Evolutionary conservation across 2,888 invertebrate species (phyloP).

Genomic region (Drosophila quinaria): DNA sequence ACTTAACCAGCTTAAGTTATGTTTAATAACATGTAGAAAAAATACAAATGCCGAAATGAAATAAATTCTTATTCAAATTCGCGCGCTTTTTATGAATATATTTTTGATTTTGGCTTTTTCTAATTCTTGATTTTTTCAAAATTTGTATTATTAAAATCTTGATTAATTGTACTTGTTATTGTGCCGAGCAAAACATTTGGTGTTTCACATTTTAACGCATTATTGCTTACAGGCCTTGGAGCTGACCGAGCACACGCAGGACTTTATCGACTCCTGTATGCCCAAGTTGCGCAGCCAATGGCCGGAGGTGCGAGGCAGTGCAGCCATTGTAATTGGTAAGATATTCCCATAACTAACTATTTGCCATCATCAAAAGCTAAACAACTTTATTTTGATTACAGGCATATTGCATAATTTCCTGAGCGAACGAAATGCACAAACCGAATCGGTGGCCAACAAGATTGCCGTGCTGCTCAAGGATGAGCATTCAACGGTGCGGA

Average conservation of each 20-base stretch:
- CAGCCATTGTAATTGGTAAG: conserved; percentile 85
- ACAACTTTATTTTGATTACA: conserved; percentile 21
- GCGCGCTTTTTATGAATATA: too few species aligned
- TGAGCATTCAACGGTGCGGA: conserved; percentile 82
- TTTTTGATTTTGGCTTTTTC: too few species aligned
- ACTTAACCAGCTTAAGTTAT: too few species aligned
- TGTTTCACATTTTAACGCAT: not conserved
- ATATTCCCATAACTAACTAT: not conserved
- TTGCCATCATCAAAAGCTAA: not conserved
- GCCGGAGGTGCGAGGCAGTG: conserved; percentile 85
- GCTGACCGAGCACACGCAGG: conserved; percentile 83
- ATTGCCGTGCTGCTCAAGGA: conserved; percentile 84
- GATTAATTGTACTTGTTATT: too few species aligned
- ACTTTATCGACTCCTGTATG: conserved; percentile 85
- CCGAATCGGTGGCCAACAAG: conserved; percentile 84
- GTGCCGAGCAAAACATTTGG: not conserved
- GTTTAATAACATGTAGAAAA: too few species aligned
- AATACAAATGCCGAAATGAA: too few species aligned
- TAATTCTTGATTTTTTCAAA: too few species aligned
- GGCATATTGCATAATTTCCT: conserved; percentile 84
- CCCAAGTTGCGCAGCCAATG: conserved; percentile 85
- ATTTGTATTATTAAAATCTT: too few species aligned
- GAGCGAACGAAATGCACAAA: conserved; percentile 81
- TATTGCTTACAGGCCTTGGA: conserved; percentile 77
- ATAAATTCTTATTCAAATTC: too few species aligned